phyloP scores from a whole-genome alignment of 2,888 invertebrate genomes.

The Lepidochrysops patricia region DNA sequence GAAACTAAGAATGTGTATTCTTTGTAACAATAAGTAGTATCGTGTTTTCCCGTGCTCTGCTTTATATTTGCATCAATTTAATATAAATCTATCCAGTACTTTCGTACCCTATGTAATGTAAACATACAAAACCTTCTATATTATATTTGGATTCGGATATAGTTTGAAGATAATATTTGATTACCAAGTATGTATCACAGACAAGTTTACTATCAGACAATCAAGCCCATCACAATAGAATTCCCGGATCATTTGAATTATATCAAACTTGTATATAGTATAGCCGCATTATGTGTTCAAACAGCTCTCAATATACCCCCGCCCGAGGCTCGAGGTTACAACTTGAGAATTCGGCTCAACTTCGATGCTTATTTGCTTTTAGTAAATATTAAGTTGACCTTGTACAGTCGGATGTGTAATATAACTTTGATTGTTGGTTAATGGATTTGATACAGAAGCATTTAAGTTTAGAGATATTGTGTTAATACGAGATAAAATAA shows the following conservation, averaged over 20 bases:
- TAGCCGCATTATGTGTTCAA: conserved; percentile 51
- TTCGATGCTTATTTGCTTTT: conserved; percentile 52
- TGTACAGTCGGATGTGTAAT: conserved; percentile 5
- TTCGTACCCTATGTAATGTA: too few relatives aligned
- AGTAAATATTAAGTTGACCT: conserved; percentile 28
- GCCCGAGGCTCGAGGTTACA: conserved; percentile 44
- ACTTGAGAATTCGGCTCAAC: conserved; percentile 49
- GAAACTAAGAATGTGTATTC: too few relatives aligned
- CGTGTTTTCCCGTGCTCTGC: too few relatives aligned
- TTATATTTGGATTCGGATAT: too few relatives aligned
- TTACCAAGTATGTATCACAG: not conserved
- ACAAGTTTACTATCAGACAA: not conserved
- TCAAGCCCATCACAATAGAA: not conserved
- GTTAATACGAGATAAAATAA: too few relatives aligned
- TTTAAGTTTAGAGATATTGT: too few relatives aligned
- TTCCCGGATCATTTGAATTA: not conserved
- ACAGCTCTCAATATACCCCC: conserved; percentile 56
- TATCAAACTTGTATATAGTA: conserved; percentile 7
- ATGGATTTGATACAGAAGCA: too few relatives aligned
- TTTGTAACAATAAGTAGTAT: too few relatives aligned
- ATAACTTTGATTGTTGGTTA: not conserved
- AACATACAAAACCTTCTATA: too few relatives aligned
- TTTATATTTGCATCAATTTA: too few relatives aligned
- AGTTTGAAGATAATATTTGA: too few relatives aligned
- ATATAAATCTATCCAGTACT: too few relatives aligned